Base-by-base conservation (phyloP, 2,888 invertebrate species). In the Eurytoma californica region DNA sequence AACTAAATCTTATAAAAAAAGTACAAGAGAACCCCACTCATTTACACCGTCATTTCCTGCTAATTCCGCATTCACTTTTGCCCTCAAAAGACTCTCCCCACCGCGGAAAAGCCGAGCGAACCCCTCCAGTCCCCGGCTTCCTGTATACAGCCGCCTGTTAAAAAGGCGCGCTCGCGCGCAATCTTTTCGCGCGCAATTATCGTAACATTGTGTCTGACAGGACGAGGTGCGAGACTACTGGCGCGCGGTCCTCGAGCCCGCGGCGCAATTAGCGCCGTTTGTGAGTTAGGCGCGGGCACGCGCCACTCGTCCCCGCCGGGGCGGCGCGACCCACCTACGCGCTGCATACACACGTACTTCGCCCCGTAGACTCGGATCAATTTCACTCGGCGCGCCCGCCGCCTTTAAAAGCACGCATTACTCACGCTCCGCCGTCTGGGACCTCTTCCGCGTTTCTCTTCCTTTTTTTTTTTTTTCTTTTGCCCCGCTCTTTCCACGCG, bases 341-440 rank as follows among this genome's bases (percentile, higher is more conserved):
- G 2, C 9, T 51, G 55, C 39, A 24, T 18, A 18, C 9, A 51
- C 14, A 3, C 49, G 53, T n/a, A 28, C 20, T n/a, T 28, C 20
- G 28, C 20, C 7, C 9, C 39, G 39, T 9, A 39, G 57, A 7
- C 16, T 30, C 61, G 67, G 72, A 78, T 79, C 73, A 58, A 58
- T 79, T 79, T 79, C 78, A 68, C 73, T n/a, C 49, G n/a, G n/a
- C 18, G 39, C 7, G 47, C n/a, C 20, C 30, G 57, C n/a, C n/a
- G 30, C 14, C 61, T 78, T 78, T 73, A 67, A 78, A 78, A 73
- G 66, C 72, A 55, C 53, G 63, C 68, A 57, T 73, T 78, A 78
- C 68, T 68, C 67, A 72, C 60, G 58, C 60, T 72, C 20, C 39
- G 28, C 18, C 20, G 13, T 20, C 47, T 4, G 16, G 39, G 39